Base-by-base conservation (phyloP, 2,888 invertebrate genomes). In the Dicycla oo region DNA sequence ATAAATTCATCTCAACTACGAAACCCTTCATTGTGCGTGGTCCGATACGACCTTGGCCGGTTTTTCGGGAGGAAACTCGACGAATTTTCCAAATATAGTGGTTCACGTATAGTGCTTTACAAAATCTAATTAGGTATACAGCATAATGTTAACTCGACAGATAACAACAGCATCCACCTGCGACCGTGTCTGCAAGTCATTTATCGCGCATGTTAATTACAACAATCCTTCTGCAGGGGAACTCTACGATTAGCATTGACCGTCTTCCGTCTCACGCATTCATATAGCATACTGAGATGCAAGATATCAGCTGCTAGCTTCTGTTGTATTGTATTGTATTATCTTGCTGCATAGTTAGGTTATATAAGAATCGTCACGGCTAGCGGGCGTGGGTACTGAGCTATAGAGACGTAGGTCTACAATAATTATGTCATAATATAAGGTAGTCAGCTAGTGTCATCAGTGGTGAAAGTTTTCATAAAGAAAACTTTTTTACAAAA, bases 231-330 rank as follows among this genome's bases (percentile, higher is more conserved):
- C 47, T 61, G 26, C 40, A n/a, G 18, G 23, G 62, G 81, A 79
- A 71, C 51, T 79, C 60, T 61, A 15, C 54, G 20, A 57, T 79
- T 77, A 81, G 38, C 56, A 62, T 61, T 61, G 67, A 64, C 30
- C 30, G 54, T 30, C 57, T 69, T 78, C 69, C 57, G 58, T n/a
- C 11, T 56, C 11, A 13, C 60, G 10, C 71, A 77, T 79, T 81
- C 77, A 43, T 61, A 18, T 61, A 18, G 64, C 47, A 65, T 40
- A 30, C 56, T 60, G 34, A 70, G 53, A 64, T 56, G 10, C n/a
- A n/a, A 54, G 23, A 49, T 47, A 60, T n/a, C 6, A 49, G 20
- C 26, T 40, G 18, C 10, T 38, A n/a, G 13, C 40, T 63, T 15
- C 73, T 58, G 57, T 79, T 71, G n/a, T 45, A 70, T 72, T 76